Evolutionary conservation across 2,797 vertebrate genomes (phyloP).

Genomic region (Iguana delicatissima): DNA sequence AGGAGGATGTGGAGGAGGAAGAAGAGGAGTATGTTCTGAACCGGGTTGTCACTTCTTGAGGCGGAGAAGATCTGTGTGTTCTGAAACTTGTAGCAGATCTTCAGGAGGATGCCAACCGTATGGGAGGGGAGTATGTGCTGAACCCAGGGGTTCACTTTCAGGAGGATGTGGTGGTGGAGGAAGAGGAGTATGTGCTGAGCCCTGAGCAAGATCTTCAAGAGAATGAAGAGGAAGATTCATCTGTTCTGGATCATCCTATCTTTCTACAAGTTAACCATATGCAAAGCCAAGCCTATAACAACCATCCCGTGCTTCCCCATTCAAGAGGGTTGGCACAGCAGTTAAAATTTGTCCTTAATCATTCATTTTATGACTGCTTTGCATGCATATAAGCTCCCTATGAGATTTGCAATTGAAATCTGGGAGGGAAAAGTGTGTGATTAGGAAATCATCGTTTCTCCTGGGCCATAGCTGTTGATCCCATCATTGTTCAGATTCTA

Average conservation of each 20-base stretch:
- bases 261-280: too few relatives aligned
- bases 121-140: neutral
- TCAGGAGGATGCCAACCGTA: neutral
- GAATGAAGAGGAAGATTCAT: slow-evolving; percentile 12
- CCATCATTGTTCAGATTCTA: neutral
- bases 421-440: neutral
- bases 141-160: neutral
- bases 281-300: neutral
- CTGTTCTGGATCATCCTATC: neutral
- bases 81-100: too few relatives aligned
- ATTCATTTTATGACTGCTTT: neutral
- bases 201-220: neutral
- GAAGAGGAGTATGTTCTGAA: neutral
- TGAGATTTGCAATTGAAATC: neutral
- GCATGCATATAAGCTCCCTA: too few relatives aligned
- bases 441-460: neutral
- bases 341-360: neutral
- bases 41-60: slow-evolving; percentile 11
- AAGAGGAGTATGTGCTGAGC: too few relatives aligned
- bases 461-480: neutral
- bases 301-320: neutral
- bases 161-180: neutral
- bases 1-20: neutral
- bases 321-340: too few relatives aligned
- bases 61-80: too few relatives aligned